These are phyloP conservation scores for Hirtodrosophila histrioides DNA, from an alignment of 2,888 invertebrate species.

Conservation along the genomic window DNA sequence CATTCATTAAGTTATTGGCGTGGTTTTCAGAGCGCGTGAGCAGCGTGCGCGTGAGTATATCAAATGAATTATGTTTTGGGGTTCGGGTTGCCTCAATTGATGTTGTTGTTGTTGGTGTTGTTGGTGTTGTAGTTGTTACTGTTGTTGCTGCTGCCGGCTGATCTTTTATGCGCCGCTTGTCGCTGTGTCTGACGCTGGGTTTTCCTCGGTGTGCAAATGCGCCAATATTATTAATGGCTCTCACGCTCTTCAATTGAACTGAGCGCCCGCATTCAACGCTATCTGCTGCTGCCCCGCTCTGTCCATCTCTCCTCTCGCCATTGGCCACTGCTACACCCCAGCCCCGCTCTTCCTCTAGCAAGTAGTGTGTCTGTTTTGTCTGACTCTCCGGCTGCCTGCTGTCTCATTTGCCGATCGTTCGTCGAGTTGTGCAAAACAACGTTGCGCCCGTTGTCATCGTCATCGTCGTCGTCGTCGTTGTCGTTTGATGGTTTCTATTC, in stretches of 20 bases:
- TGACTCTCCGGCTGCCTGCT: slow-evolving; percentile 20
- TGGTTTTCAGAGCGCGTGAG: slow-evolving; percentile 68
- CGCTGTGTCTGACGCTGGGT: slow-evolving; percentile 42
- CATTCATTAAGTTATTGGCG: slow-evolving; percentile 65
- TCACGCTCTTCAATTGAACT: slow-evolving; percentile 75
- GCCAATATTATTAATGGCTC: slow-evolving; percentile 68
- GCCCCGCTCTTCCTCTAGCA: too few species aligned
- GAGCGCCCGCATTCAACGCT: slow-evolving; percentile 47
- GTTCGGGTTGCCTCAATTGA: slow-evolving; percentile 30
- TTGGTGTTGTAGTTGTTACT: slow-evolving; percentile 12
- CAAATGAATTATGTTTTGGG: slow-evolving; percentile 53
- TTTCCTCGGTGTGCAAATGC: slow-evolving; percentile 51
- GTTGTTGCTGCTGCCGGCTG: slow-evolving; percentile 42
- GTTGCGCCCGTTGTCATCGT: slow-evolving; percentile 15
- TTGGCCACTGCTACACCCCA: too few species aligned
- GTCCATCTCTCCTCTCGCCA: not conserved
- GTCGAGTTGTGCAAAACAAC: slow-evolving; percentile 74
- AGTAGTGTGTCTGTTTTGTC: slow-evolving; percentile 3
- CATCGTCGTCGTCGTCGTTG: slow-evolving; percentile 1
- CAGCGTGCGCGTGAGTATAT: slow-evolving; percentile 49
- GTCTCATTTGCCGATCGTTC: slow-evolving; percentile 51
- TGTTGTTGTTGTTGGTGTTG: slow-evolving; percentile 20
- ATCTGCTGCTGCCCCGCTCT: slow-evolving; percentile 8
- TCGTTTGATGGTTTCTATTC: slow-evolving; percentile 30
- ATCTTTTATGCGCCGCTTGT: slow-evolving; percentile 59